Evolutionary conservation across 1,140 invertebrate genomes (phyloP).

Genomic region (Lamellibrachia luymesi): DNA sequence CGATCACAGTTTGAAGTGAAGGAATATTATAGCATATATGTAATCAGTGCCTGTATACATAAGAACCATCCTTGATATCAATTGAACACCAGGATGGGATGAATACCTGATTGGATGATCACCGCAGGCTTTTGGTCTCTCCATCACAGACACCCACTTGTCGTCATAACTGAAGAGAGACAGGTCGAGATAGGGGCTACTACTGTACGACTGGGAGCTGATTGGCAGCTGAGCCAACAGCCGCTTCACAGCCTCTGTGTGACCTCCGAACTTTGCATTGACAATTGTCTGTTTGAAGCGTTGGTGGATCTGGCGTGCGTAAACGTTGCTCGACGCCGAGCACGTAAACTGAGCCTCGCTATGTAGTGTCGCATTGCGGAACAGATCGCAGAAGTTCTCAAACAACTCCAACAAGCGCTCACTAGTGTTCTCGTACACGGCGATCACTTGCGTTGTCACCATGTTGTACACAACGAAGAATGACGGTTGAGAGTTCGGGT

Average conservation of each 20-base stretch:
- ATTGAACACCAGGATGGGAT: neutral
- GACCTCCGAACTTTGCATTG: constrained; percentile 74
- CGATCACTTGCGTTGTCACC: constrained; percentile 77
- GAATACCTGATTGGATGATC: constrained; percentile 86
- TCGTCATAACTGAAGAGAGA: constrained; percentile 94
- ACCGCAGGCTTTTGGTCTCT: constrained; percentile 89
- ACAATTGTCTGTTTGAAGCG: constrained; percentile 87
- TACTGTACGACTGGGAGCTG: constrained; percentile 89
- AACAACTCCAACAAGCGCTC: constrained; percentile 80
- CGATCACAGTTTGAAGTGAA: too few relatives aligned
- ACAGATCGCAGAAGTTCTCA: constrained; percentile 90
- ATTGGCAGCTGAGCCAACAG: constrained; percentile 90
- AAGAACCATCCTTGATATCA: neutral
- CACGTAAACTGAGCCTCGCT: constrained; percentile 83
- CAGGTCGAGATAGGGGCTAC: constrained; percentile 89
- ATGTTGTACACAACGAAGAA: constrained; percentile 93
- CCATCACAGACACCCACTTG: constrained; percentile 92
- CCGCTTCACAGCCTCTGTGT: constrained; percentile 83
- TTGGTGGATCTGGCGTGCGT: constrained; percentile 71
- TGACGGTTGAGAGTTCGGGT: constrained; percentile 79
- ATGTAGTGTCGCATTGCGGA: constrained; percentile 80
- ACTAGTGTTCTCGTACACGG: constrained; percentile 89
- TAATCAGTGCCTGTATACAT: neutral
- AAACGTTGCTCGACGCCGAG: constrained; percentile 87
- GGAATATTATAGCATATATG: neutral